Conservation (phyloP, 2,888 invertebrate genomes). For the Eledone cirrhosa region DNA sequence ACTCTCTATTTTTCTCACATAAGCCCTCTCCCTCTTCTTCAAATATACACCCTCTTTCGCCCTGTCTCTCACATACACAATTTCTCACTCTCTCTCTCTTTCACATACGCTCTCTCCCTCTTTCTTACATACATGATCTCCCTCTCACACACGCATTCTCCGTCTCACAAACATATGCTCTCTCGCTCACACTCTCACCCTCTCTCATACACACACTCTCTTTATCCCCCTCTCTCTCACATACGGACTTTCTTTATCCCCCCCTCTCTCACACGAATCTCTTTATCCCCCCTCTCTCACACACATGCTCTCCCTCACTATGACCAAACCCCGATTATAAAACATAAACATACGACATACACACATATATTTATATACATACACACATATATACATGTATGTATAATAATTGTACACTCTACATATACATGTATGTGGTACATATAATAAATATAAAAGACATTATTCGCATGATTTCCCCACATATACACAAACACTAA, state of each 20-base stretch:
- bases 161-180: slow-evolving; percentile 15
- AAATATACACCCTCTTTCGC: not conserved
- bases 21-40: not conserved
- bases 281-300: too few relatives aligned
- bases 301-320: too few relatives aligned
- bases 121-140: not conserved
- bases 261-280: too few relatives aligned
- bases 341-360: too few relatives aligned
- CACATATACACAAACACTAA: too few relatives aligned
- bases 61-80: not conserved
- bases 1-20: not conserved
- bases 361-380: too few relatives aligned
- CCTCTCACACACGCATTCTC: slow-evolving; percentile 25
- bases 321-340: too few relatives aligned
- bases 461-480: too few relatives aligned
- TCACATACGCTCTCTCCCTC: not conserved
- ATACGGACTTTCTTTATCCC: not conserved
- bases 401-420: too few relatives aligned
- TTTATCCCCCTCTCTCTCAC: not conserved
- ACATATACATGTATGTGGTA: too few relatives aligned
- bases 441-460: too few relatives aligned
- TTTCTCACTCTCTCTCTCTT: slow-evolving; percentile 28
- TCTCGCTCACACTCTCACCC: not conserved
- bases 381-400: too few relatives aligned
- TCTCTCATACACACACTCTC: not conserved